phyloP scores from a whole-genome alignment of 2,113 vertebrate species.

The Pomatostomus ruficeps region DNA sequence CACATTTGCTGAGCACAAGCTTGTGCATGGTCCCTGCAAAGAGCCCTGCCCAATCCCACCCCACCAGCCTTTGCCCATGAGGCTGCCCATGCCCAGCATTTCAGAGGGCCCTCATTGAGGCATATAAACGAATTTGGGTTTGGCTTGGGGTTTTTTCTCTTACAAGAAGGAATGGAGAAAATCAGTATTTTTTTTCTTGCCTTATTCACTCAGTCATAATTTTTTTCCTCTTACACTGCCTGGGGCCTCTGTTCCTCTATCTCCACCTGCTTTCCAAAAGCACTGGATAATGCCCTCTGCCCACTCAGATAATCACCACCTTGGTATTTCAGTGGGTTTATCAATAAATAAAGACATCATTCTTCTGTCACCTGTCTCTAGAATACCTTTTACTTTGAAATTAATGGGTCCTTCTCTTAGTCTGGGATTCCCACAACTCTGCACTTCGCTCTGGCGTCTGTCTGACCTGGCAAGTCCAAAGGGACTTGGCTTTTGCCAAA shows the following conservation, averaged over 20 bases:
- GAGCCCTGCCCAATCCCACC: not conserved
- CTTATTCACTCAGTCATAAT: not conserved
- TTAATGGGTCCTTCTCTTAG: not conserved
- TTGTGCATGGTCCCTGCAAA: not conserved
- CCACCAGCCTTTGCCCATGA: rapidly evolving
- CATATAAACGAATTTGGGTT: not conserved
- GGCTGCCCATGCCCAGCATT: not conserved
- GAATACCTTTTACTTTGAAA: not conserved
- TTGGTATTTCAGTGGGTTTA: not conserved
- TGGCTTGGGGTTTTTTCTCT: rapidly evolving
- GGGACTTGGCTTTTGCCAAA: not conserved
- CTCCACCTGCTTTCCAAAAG: not conserved
- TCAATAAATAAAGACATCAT: not conserved
- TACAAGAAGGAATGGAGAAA: not conserved
- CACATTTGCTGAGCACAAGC: rapidly evolving
- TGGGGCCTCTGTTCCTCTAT: not conserved
- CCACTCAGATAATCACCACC: not conserved
- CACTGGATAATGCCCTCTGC: not conserved
- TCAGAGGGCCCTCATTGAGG: not conserved
- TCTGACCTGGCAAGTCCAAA: not conserved
- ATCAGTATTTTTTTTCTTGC: not conserved
- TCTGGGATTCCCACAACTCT: not conserved
- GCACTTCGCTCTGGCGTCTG: not conserved
- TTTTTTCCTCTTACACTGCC: not conserved
- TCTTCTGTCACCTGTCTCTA: not conserved